phyloP scores from a whole-genome alignment of 2,888 invertebrate genomes.

The Brachypalpus laphriformis region DNA sequence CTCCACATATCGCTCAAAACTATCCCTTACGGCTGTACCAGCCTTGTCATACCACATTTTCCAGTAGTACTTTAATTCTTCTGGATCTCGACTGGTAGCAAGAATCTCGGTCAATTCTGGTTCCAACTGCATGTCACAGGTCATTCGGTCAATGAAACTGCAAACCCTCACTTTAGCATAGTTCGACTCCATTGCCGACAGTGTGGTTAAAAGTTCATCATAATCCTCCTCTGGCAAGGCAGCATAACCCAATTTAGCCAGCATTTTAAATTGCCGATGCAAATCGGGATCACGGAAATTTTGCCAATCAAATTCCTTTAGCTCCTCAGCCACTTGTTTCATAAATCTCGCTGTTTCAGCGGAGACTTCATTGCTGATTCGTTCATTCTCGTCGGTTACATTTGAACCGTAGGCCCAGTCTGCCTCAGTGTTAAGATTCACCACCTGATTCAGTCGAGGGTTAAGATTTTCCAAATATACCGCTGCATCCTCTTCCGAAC shows the following conservation, averaged over 20 bases:
- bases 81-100: constrained; percentile 88
- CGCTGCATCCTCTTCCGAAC: constrained; percentile 84
- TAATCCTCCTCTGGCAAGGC: constrained; percentile 89
- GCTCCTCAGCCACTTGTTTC: constrained; percentile 81
- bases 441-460: constrained; percentile 84
- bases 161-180: constrained; percentile 92
- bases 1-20: constrained; percentile 87
- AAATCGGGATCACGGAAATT: constrained; percentile 87
- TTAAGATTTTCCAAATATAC: constrained; percentile 87
- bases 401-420: constrained; percentile 91
- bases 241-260: constrained; percentile 88
- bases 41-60: constrained; percentile 90
- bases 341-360: constrained; percentile 80
- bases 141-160: constrained; percentile 85
- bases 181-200: constrained; percentile 89
- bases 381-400: constrained; percentile 88
- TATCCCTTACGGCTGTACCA: constrained; percentile 85
- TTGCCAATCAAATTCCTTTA: constrained; percentile 87
- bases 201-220: constrained; percentile 85
- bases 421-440: constrained; percentile 85
- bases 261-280: constrained; percentile 89
- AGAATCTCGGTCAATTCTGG: constrained; percentile 90
- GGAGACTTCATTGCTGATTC: constrained; percentile 81
- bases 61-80: constrained; percentile 91
- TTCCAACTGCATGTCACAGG: constrained; percentile 89